Conservation (phyloP, 2,797 vertebrate species). For the Vireo griseus region DNA sequence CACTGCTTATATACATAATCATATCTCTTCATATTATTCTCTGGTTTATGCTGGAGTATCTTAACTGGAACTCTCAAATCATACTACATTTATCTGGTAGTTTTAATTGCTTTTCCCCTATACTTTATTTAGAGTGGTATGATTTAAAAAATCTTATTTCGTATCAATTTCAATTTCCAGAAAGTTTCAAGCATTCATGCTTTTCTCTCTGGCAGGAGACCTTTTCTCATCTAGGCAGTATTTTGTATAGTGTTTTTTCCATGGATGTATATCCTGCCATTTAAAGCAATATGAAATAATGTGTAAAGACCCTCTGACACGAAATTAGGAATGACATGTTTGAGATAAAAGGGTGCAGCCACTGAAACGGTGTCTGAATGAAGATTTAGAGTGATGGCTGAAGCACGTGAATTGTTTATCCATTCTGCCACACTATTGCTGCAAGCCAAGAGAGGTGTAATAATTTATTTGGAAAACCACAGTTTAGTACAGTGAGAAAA, state of each 20-base stretch:
- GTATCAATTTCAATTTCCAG: not conserved
- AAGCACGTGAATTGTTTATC: constrained; percentile 56
- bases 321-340: constrained; percentile 44
- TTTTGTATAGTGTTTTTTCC: not conserved
- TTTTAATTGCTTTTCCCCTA: not conserved
- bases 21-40: not conserved
- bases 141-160: not conserved
- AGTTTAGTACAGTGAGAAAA: constrained; percentile 57
- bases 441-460: constrained; percentile 43
- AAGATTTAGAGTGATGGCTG: constrained; percentile 64
- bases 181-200: not conserved
- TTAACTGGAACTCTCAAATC: not conserved
- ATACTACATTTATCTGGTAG: not conserved
- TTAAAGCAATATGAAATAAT: constrained; percentile 54
- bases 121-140: not conserved
- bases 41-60: not conserved
- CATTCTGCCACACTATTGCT: constrained; percentile 44
- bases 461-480: constrained; percentile 69
- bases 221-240: not conserved
- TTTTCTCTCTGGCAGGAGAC: not conserved
- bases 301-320: constrained; percentile 11
- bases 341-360: constrained; percentile 61
- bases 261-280: not conserved
- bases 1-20: not conserved
- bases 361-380: constrained; percentile 41